A percentile compares a stretch with the other conserved stretches of the same genome.
Evolutionary conservation across 2,797 vertebrate genomes (phyloP).

Genomic region (Cyclura pinguis): DNA sequence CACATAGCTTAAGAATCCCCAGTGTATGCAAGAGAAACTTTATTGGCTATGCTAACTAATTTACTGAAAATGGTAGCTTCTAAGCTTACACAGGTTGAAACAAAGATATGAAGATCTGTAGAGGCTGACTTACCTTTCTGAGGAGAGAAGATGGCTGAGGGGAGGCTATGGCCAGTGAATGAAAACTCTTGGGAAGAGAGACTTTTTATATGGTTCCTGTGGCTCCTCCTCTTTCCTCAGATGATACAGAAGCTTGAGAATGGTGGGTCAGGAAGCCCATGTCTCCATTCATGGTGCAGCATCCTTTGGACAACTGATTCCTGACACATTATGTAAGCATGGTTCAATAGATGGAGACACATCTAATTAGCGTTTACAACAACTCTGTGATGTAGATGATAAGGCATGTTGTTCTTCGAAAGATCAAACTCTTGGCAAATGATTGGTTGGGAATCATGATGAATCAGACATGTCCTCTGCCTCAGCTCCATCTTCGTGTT

Average conservation of each 20-base stretch:
- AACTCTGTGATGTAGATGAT: constrained; percentile 27
- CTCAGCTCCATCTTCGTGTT: not conserved
- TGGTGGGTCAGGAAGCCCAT: constrained; percentile 32
- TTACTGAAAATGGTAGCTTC: not conserved
- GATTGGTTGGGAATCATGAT: not conserved
- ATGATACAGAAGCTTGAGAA: constrained; percentile 65
- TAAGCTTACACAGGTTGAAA: too few relatives aligned
- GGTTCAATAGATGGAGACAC: constrained; percentile 54
- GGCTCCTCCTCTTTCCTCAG: not conserved
- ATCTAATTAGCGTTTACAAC: rapidly evolving
- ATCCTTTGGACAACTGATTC: constrained; percentile 14
- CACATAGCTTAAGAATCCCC: not conserved
- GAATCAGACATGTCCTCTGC: not conserved
- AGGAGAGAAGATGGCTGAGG: rapidly evolving
- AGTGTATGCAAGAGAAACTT: not conserved
- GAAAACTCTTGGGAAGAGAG: rapidly evolving
- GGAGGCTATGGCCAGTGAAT: constrained; percentile 32
- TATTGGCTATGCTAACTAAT: not conserved
- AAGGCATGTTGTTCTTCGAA: not conserved
- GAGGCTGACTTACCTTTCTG: constrained; percentile 54
- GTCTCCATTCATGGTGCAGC: constrained; percentile 49
- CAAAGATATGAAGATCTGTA: not conserved
- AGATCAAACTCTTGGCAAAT: not conserved
- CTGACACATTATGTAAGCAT: constrained; percentile 51
- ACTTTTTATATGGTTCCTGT: constrained; percentile 55